A percentile compares a stretch with the other conserved stretches of the same genome.
Conservation (phyloP, 2,797 vertebrate genomes). For the Neopelma chrysocephalum region DNA sequence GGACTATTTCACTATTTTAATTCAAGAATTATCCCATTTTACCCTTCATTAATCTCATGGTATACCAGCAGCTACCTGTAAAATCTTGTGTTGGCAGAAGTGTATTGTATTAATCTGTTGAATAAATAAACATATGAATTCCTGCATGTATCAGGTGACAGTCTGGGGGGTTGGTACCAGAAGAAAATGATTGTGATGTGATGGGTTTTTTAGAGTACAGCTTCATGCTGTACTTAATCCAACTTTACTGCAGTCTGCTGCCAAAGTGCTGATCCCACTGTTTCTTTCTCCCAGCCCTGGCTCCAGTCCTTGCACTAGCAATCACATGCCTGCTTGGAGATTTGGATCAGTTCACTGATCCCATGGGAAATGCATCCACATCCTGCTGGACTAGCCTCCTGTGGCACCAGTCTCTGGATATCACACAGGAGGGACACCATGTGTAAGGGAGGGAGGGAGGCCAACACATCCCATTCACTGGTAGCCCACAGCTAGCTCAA, state of each 20-base stretch:
- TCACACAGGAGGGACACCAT: neutral
- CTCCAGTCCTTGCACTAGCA: neutral
- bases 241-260: neutral
- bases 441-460: neutral
- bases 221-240: neutral
- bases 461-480: neutral
- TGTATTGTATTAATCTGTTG: neutral
- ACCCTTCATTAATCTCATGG: neutral
- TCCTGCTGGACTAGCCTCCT: neutral
- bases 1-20: neutral
- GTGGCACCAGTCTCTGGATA: neutral
- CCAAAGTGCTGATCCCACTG: slow-evolving; percentile 5
- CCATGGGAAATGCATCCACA: neutral
- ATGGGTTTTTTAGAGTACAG: neutral
- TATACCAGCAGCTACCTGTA: neutral
- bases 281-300: slow-evolving; percentile 5
- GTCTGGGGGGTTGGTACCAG: neutral
- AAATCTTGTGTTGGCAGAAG: neutral
- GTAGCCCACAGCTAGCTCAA: neutral
- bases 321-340: neutral
- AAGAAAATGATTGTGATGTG: neutral
- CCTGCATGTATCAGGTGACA: neutral
- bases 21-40: neutral
- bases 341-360: slow-evolving; percentile 10
- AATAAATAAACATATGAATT: neutral